Evolutionary conservation across 2,888 invertebrate species (phyloP).

Genomic region (Pristionchus entomophagus): DNA sequence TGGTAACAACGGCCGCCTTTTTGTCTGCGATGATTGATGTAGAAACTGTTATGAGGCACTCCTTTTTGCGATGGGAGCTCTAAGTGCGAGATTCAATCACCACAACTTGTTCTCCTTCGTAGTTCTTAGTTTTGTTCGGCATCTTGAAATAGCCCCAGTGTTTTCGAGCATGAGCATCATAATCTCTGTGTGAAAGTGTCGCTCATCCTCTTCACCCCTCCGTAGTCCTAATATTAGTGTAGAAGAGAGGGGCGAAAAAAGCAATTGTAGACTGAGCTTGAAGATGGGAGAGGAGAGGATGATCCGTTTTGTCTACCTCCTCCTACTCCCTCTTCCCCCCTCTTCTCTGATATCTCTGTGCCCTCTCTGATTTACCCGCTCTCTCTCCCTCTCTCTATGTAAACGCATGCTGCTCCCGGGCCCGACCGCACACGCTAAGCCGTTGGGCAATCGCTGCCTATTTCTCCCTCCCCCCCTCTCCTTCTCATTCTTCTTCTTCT

Average conservation of each 20-base stretch:
- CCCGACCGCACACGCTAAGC: not conserved
- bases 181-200: not conserved
- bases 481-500: slow-evolving; percentile 10
- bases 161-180: not conserved
- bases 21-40: not conserved
- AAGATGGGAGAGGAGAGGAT: not conserved
- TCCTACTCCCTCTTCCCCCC: not conserved
- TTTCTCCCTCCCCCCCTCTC: not conserved
- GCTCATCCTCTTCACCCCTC: not conserved
- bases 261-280: slow-evolving; percentile 33
- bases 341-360: not conserved
- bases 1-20: not conserved
- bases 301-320: slow-evolving; percentile 18
- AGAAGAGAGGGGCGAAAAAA: not conserved
- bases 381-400: not conserved
- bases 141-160: not conserved
- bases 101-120: no score
- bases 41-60: not conserved
- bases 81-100: slow-evolving; percentile 22
- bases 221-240: not conserved
- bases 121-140: not conserved
- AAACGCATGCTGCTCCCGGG: not conserved
- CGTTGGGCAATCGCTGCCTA: slow-evolving; percentile 19
- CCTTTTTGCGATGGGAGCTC: not conserved
- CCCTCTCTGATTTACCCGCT: slow-evolving; percentile 22